Base-by-base conservation (phyloP, 2,113 vertebrate genomes). In the Xenus cinereus region DNA sequence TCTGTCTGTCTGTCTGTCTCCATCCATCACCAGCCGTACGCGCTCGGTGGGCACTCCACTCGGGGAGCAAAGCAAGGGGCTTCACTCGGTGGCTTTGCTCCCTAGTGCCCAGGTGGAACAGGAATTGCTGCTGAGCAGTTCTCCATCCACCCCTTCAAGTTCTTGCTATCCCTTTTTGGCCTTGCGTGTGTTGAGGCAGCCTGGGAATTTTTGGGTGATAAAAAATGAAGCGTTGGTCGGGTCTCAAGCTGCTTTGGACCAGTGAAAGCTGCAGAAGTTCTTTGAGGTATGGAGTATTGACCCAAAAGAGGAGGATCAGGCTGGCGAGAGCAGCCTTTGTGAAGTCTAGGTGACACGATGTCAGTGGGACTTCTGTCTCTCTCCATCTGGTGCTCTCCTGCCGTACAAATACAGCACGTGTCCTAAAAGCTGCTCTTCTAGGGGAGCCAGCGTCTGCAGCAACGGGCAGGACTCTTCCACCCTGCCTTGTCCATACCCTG, bases 161-260 rank as follows among this genome's bases (percentile, higher is more conserved):
- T 59, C 33, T n/a, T 16, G 27, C 33, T 27, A 1, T 51, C 33
- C 23, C 11, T 72, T 82, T 71, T 48, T 71, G 62, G 21, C 19
- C 12, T 27, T 1, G 0, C 2, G 0, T 0, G 7, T 50, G 43
- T 71, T 51, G 54, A 48, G 69, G 41, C 35, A 69, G 1, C 12
- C 9, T 67, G 51, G 24, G 46, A 57, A 7, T 30, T 27, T 6
- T 9, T 39, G 28, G 28, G 50, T 26, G 51, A n/a, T 77, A 39
- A 24, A 21, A 48, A 62, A 22, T 5, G 37, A 57, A 37, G 57
- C 1, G 4, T 26, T 77, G 37, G 50, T 27, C n/a, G 33, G 30
- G 12, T 45, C 57, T 45, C 10, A 7, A 64, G 39, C 20, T 0
- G 0, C 59, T 73, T 66, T 8, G 28, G 27, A 12, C 28, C 27